These are phyloP conservation scores for Empis stercorea DNA, from an alignment of 2,888 invertebrate species.

Conservation along the genomic window DNA sequence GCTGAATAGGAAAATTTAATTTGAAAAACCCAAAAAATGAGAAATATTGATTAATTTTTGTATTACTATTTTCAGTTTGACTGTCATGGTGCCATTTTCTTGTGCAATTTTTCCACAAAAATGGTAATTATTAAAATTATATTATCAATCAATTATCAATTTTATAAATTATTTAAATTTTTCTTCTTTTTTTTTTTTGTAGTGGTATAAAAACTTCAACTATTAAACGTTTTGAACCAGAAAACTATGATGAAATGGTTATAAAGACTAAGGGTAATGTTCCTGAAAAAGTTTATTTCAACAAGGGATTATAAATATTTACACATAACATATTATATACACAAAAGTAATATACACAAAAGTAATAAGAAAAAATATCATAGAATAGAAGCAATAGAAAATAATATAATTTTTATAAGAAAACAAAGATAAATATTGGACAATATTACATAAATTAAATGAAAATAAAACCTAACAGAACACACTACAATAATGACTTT, in stretches of 20 bases:
- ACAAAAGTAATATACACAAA: too few relatives aligned
- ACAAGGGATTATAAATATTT: conserved; percentile 64
- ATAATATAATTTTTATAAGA: too few relatives aligned
- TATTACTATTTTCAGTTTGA: conserved; percentile 45
- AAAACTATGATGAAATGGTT: conserved; percentile 54
- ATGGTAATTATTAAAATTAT: conserved; percentile 49
- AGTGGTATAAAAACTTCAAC: conserved; percentile 59
- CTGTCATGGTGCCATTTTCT: conserved; percentile 77
- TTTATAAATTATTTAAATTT: conserved; percentile 2
- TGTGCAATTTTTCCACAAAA: conserved; percentile 76
- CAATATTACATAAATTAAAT: too few relatives aligned
- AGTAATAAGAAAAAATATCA: too few relatives aligned
- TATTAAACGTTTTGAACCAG: conserved; percentile 59
- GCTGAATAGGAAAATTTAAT: too few relatives aligned
- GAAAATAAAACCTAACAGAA: too few relatives aligned
- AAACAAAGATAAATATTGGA: too few relatives aligned
- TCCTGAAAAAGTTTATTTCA: conserved; percentile 69
- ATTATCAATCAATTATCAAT: not conserved
- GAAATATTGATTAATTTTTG: not conserved
- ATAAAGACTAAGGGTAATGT: conserved; percentile 51
- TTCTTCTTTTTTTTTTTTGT: conserved; percentile 26
- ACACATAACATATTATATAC: too few relatives aligned
- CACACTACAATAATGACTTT: too few relatives aligned
- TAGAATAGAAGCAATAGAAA: too few relatives aligned
- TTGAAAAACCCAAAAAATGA: too few relatives aligned